Base-by-base conservation (phyloP, 2,797 vertebrate genomes). In the Sorex maritimensis region DNA sequence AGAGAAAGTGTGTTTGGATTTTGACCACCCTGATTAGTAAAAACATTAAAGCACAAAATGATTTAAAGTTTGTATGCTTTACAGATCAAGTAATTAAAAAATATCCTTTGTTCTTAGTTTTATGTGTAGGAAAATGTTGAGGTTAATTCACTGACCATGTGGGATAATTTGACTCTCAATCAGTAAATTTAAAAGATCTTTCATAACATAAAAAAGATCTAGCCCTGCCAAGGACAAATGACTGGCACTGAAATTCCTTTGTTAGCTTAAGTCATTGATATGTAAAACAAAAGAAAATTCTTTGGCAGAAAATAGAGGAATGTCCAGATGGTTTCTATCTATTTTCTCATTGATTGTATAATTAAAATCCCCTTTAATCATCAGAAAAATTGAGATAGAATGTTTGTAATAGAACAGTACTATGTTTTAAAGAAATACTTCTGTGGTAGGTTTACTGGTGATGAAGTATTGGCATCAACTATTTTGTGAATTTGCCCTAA, bases 301-400 rank as follows among this genome's bases (percentile, higher is more conserved):
- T 97, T 95, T 97, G 97, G 97, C 97, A 95, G 89, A 88, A 95
- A 95, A 83, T 52, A 30, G 91, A 96, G 86, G 92, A 95, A 97
- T 95, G 91, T 96, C 96, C 97, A 97, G 96, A 97, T 97, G 96
- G 96, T 97, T 97, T 96, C 95, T 96, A 97, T 97, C 97, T 97
- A 81, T 97, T 96, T 97, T 95, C 94, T 95, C 97, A 97, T 97
- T 97, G 97, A 97, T 97, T 96, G 90, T 95, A 96, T 96, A 97
- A 97, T 97, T 97, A 97, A 97, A 97, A 96, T 96, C 93, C 80
- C 92, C 94, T 97, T 96, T 97, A 97, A 97, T 97, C 97, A 97
- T 96, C 94, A 96, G 96, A 93, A 96, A 96, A 96, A 97, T 97
- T 86, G 96, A 97, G 96, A 97, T 97, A 96, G 96, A 95, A 95